These are phyloP conservation scores for Metridium senile DNA, from an alignment of 92 coral and sea anemone species.

Conservation along the genomic window DNA sequence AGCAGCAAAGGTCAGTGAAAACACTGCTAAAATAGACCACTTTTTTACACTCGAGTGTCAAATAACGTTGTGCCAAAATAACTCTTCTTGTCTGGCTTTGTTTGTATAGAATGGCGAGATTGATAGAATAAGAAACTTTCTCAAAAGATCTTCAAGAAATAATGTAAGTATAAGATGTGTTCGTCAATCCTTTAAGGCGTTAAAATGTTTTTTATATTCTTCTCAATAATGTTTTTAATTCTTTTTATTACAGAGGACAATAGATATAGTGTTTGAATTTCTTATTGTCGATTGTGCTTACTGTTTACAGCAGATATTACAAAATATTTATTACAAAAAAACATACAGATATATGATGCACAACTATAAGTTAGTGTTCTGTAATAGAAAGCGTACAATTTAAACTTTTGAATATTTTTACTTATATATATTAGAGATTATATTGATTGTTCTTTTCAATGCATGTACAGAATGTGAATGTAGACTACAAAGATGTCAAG, in stretches of 20 bases:
- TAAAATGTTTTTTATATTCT: too few species aligned
- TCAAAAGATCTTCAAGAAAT: slow-evolving; percentile 70
- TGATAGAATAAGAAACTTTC: slow-evolving; percentile 76
- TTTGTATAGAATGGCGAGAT: slow-evolving; percentile 71
- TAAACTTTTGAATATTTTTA: too few species aligned
- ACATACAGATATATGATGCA: too few species aligned
- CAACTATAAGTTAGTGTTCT: too few species aligned
- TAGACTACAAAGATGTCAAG: slow-evolving; percentile 71
- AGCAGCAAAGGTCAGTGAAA: slow-evolving; percentile 69
- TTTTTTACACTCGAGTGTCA: not conserved
- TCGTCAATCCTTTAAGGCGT: not conserved
- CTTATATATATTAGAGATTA: too few species aligned
- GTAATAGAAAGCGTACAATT: too few species aligned
- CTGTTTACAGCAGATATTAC: too few species aligned
- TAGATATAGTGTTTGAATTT: too few species aligned
- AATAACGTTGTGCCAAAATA: not conserved
- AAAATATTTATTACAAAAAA: too few species aligned
- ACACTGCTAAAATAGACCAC: not conserved
- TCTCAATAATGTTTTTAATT: too few species aligned
- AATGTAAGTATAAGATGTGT: slow-evolving; percentile 34
- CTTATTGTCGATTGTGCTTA: not conserved
- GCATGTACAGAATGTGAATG: slow-evolving; percentile 73
- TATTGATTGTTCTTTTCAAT: too few species aligned
- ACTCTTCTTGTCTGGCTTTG: slow-evolving; percentile 6
- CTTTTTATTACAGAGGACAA: too few species aligned